Base-by-base conservation (phyloP, 2,797 vertebrate species). In the Coccyzus lansbergi region DNA sequence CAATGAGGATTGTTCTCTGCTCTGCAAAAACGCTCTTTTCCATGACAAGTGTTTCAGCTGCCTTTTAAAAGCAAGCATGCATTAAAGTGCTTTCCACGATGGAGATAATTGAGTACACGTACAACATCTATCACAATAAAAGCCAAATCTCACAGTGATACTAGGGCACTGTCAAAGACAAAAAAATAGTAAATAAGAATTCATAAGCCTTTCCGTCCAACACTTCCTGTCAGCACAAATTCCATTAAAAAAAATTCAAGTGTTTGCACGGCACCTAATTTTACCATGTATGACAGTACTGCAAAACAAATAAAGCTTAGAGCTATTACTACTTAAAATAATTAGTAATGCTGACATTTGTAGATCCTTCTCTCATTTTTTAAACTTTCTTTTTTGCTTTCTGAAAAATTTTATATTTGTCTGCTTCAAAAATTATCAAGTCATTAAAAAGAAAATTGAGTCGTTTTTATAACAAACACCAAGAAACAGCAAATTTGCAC, bases 121-220 rank as follows among this genome's bases (percentile, higher is more conserved):
- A 80, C 48, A 80, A 77, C 86, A 89, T 92, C 62, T 72, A 87
- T 83, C 94, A 92, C 79, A 96, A 78, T 65, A 89, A 90, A 88
- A 85, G 62, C 62, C 53, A 71, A 69, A 68, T 78, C 75, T 85
- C 76, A 83, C 86, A 55, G 67, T 76, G 92, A 68, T 80, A 85
- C n/a, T 62, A 67, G 62, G 55, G 58, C 62, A 59, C 62, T 22
- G 49, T 53, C 69, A 91, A 81, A 93, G 72, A 74, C 52, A 72
- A 90, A 81, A 79, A 87, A 75, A 20, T 7, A 91, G 92, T 28
- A 91, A 90, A 91, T 29, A 74, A 82, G 36, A 77, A 88, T 83
- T 63, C 64, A 55, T 68, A 91, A 80, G 26, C 40, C 24, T 95
- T 94, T 92, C 84, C 65, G 33, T 74, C 7, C 38, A 56, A 26